Base-by-base conservation (phyloP, 2,888 invertebrate genomes). In the Malachius bipustulatus region DNA sequence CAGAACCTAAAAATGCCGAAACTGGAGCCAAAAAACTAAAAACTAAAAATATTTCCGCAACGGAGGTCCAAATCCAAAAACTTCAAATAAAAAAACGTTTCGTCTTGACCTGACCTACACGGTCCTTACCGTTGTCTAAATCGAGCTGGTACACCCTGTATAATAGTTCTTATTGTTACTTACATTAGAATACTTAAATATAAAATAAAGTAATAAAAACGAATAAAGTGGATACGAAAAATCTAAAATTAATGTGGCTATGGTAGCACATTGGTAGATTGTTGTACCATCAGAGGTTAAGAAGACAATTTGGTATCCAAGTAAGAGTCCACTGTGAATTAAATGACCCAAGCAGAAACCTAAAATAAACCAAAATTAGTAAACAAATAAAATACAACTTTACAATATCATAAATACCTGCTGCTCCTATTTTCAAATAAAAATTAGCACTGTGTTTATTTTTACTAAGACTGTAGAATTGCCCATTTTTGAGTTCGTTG, bases 151-250 rank as follows among this genome's bases (percentile, higher is more conserved):
- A n/a, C n/a, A n/a, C n/a, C n/a, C n/a, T n/a, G n/a, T n/a, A n/a
- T n/a, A n/a, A n/a, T n/a, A 9, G 6, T 8, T 28, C 6, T 4
- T 28, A 28, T 28, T 11, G 4, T 30, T 33, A 53, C 58, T 75
- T 59, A 84, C 82, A 59, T 83, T 84, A 3, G 82, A 81, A 57
- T 82, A 84, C 57, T 84, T 82, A 57, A 83, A 84, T 44, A 83
- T 75, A 55, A 85, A 82, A 59, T 77, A 84, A 2, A 85, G 66
- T 48, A 82, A 75, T 30, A 79, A 59, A 56, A 85, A 79, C 26
- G 82, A 81, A 59, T 82, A 84, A 12, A 74, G 51, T 1, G 83
- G 78, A 49, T 77, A 76, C 34, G 81, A 54, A n/a, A 82, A 57
- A 43, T 82, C 80, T 16, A 79, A 62, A 3, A 74, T 61, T 2